Conservation (phyloP, 2,113 vertebrate genomes). For the Melanostigma gelatinosum region DNA sequence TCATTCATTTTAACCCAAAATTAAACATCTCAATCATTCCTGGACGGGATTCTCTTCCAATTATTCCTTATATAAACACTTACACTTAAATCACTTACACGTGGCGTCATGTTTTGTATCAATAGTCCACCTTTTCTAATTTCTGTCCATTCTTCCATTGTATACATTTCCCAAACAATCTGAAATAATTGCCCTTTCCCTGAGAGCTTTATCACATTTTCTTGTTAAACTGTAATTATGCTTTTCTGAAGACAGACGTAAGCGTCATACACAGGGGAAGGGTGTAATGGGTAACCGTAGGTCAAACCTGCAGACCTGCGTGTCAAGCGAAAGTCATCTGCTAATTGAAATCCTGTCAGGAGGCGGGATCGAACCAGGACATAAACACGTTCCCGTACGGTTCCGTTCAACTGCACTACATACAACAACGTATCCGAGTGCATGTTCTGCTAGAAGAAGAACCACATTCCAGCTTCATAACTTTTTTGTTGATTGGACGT, state of each 20-base stretch:
- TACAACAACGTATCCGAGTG: neutral
- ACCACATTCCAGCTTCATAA: neutral
- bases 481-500: neutral
- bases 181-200: neutral
- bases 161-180: neutral
- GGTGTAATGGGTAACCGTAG: neutral
- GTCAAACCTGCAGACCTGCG: neutral
- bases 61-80: constrained; percentile 10
- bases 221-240: neutral
- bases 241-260: neutral
- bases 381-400: neutral
- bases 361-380: neutral
- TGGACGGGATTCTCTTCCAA: neutral
- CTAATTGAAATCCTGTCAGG: neutral
- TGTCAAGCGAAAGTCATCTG: neutral
- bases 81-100: no score
- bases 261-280: neutral
- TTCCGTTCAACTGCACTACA: neutral
- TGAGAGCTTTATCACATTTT: neutral
- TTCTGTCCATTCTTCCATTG: neutral
- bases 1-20: constrained; percentile 9
- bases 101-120: neutral
- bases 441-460: neutral
- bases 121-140: neutral
- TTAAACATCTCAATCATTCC: constrained; percentile 11